Evolutionary conservation across 2,888 invertebrate genomes (phyloP), one percentile per base, ranked within the genome.

Genomic region (Tenthredo distinguenda): DNA sequence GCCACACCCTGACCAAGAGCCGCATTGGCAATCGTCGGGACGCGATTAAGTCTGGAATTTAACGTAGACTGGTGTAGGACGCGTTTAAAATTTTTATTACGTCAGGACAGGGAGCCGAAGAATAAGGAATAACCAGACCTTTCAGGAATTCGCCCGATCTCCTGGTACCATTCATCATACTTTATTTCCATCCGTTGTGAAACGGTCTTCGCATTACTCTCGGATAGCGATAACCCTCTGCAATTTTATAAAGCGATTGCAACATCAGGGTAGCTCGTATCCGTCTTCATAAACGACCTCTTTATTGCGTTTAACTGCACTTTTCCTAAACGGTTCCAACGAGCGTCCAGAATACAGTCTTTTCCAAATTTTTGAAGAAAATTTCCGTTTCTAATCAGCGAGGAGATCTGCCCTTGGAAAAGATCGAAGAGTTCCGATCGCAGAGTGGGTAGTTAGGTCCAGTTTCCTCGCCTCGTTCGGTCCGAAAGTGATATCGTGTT

Each of bases 401-500:
- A 21, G 62, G 7, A 26, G 3, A 62, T 21, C 26, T 26, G 62
- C 26, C 62, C 62, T 62, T 62, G 62, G 34, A 18, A 7, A 34
- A 68, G 18, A 18, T 18, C 6, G 68, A 5, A 12, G 12, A 15
- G 68, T 34, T 68, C 34, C 4, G 18, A 34, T 68, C 68, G 7
- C 34, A 12, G 4, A 10, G 21, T 31, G 3, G 26, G 12, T 9
- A 68, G 10, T 31, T 26, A 2, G 12, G 7, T 3, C 10, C 26
- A 47, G 43, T 47, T 74, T 74, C 43, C 55, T 77, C 43, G n/a
- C 34, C 4, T 47, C 9, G 43, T 77, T 43, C 47, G 31, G 47
- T 50, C 50, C 34, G 77, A 77, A 77, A 77, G 77, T 77, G 77
- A 81, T 37, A 58, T 62, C 79, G 40, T 18, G 40, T 62, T 62